Percentiles rank a stretch among this genome's conserved stretches.
phyloP scores from a whole-genome alignment of 2,888 invertebrate genomes.

The Megastigmus dorsalis region DNA sequence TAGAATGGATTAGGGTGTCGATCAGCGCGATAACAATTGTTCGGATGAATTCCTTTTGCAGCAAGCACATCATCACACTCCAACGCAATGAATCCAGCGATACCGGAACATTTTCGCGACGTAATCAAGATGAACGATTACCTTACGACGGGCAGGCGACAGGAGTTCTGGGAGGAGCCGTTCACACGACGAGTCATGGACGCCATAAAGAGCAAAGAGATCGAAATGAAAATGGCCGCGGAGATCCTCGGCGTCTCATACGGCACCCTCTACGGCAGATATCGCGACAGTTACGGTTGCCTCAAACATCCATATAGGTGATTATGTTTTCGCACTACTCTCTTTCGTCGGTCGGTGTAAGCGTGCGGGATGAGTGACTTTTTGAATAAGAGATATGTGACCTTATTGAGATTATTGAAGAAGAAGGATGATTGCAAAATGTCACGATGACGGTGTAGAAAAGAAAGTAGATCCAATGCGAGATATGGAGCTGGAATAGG shows the following conservation, averaged over 20 bases:
- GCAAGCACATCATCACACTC: conserved; percentile 69
- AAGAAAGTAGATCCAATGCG: no score
- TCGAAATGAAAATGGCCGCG: conserved; percentile 95
- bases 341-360: no score
- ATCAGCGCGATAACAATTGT: background rate
- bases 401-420: no score
- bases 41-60: conserved; percentile 49
- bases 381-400: no score
- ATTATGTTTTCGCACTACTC: no score
- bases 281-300: conserved; percentile 91
- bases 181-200: conserved; percentile 93
- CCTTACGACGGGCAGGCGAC: conserved; percentile 87
- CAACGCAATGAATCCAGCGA: conserved; percentile 70
- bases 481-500: no score
- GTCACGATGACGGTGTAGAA: no score
- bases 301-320: conserved; percentile 91
- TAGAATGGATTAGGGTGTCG: background rate
- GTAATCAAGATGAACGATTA: conserved; percentile 92
- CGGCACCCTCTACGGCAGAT: conserved; percentile 92
- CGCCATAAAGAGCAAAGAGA: conserved; percentile 90
- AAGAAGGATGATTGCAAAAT: no score
- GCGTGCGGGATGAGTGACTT: no score
- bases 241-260: conserved; percentile 93
- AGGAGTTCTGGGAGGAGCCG: conserved; percentile 95
- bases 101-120: conserved; percentile 77